These are phyloP conservation scores for Atethmia centrago DNA, from an alignment of 2,888 invertebrate species.

Conservation along the genomic window DNA sequence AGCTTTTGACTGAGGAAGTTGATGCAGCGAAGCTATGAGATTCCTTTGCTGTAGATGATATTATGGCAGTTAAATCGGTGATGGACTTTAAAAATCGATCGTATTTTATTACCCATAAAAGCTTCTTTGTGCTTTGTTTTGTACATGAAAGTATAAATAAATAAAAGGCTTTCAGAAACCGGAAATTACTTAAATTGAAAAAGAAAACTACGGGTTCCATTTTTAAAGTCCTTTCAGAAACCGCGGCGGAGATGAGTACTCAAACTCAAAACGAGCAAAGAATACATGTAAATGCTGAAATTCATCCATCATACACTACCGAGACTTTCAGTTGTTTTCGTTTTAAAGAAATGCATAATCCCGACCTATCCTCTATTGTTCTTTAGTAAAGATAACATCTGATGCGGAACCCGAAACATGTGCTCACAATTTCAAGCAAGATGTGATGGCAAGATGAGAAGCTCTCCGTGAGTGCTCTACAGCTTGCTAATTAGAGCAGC, in stretches of 20 bases:
- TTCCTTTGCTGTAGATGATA: not conserved
- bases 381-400: not conserved
- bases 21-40: not conserved
- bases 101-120: not conserved
- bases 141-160: not conserved
- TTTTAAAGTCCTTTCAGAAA: not conserved
- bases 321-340: slow-evolving; percentile 11
- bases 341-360: not conserved
- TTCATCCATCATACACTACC: not conserved
- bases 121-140: not conserved
- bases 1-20: not conserved
- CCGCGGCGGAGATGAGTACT: not conserved
- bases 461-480: not conserved
- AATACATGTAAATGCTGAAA: not conserved
- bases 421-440: slow-evolving; percentile 35
- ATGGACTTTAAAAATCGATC: not conserved
- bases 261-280: not conserved
- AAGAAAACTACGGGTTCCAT: accelerated
- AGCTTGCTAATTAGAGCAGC: slow-evolving; percentile 22
- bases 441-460: not conserved
- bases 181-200: not conserved
- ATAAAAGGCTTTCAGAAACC: not conserved
- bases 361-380: not conserved
- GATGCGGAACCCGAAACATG: not conserved
- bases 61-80: not conserved